Conservation (phyloP, 2,888 invertebrate species). For the Drosophila recens region DNA sequence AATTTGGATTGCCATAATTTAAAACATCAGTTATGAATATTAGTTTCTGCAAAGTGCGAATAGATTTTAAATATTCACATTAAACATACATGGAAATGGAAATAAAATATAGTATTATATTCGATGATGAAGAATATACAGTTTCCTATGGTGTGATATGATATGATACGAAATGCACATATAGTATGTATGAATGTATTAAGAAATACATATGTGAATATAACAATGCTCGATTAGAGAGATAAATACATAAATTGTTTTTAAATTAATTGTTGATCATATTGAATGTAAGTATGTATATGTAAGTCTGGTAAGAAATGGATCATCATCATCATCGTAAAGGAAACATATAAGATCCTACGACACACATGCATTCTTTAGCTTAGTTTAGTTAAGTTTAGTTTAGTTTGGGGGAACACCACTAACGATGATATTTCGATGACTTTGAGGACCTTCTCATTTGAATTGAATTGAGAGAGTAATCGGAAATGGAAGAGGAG, state of each 20-base stretch:
- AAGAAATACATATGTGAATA: background rate
- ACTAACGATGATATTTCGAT: background rate
- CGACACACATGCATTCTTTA: constrained; percentile 18
- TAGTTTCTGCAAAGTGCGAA: background rate
- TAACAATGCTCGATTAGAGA: constrained; percentile 3
- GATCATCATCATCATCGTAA: background rate
- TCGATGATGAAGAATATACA: background rate
- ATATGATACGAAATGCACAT: background rate
- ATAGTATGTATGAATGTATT: background rate
- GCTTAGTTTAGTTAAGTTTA: too few species aligned
- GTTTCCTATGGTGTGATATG: constrained; percentile 1
- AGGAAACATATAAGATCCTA: constrained; percentile 8
- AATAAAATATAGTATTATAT: background rate
- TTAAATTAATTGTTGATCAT: background rate
- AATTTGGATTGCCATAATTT: background rate
- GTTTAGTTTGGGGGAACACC: background rate
- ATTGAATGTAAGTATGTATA: background rate
- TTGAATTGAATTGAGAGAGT: constrained; percentile 7
- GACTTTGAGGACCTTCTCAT: background rate
- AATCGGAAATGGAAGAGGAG: constrained; percentile 1
- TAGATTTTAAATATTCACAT: constrained; percentile 5
- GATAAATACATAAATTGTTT: constrained; percentile 4
- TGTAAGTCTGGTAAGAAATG: background rate
- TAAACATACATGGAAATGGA: background rate
- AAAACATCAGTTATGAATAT: background rate